phyloP scores from a whole-genome alignment of 2,113 vertebrate genomes.

The Tachysurus vachellii region DNA sequence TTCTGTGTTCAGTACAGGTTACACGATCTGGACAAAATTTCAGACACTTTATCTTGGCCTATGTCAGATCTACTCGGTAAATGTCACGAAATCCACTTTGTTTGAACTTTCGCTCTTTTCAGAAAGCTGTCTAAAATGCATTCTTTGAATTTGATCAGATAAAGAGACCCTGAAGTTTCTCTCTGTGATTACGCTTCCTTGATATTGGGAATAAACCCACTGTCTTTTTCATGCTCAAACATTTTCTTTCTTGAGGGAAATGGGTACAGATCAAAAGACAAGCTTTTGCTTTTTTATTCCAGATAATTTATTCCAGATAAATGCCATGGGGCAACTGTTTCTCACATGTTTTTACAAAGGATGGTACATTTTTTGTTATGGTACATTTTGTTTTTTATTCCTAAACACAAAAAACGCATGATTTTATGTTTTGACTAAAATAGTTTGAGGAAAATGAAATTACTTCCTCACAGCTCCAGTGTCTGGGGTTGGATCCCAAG shows the following conservation, averaged over 20 bases:
- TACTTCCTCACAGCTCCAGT: background rate
- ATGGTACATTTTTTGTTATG: background rate
- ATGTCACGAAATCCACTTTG: constrained; percentile 17
- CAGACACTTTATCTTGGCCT: background rate
- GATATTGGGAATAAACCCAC: background rate
- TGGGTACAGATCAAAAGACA: background rate
- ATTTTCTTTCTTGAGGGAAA: background rate
- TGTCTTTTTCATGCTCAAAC: constrained; percentile 17
- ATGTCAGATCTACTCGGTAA: background rate
- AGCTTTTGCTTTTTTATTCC: background rate
- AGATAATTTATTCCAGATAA: background rate
- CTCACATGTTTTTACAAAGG: background rate
- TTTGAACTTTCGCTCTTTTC: constrained; percentile 4
- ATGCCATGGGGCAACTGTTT: background rate
- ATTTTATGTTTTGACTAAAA: background rate
- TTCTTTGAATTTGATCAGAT: constrained; percentile 23
- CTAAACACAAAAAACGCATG: background rate
- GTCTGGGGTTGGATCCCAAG: background rate
- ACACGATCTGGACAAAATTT: background rate
- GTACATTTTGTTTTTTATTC: background rate
- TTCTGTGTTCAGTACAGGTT: background rate
- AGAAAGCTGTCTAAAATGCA: background rate
- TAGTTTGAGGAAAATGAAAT: background rate
- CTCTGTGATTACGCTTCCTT: background rate
- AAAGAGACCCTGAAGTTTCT: background rate